Evolutionary conservation across 2,888 invertebrate genomes (phyloP).

Genomic region (Coremacera marginata): DNA sequence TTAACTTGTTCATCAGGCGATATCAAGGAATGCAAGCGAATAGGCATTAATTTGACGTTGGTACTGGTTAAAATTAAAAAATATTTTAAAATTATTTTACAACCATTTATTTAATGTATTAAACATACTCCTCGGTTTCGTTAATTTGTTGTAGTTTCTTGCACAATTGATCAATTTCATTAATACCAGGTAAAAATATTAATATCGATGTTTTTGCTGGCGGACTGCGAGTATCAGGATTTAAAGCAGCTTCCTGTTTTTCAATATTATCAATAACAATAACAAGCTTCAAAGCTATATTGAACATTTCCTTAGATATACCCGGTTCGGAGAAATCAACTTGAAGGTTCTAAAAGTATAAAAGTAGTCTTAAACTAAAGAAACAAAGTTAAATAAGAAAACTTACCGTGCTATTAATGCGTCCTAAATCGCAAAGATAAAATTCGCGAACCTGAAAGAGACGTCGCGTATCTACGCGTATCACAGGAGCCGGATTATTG

Average conservation of each 20-base stretch:
- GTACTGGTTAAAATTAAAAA: slow-evolving; percentile 21
- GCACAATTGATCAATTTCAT: slow-evolving; percentile 84
- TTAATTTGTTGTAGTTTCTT: slow-evolving; percentile 61
- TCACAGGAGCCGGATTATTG: slow-evolving; percentile 71
- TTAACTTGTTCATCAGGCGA: slow-evolving; percentile 81
- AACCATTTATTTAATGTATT: not conserved
- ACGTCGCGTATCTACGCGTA: slow-evolving; percentile 72
- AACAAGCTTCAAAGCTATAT: slow-evolving; percentile 74
- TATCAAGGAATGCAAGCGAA: slow-evolving; percentile 79
- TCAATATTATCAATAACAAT: slow-evolving; percentile 71
- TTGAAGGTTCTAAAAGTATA: slow-evolving; percentile 68
- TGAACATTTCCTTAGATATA: slow-evolving; percentile 74
- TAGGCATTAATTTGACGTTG: slow-evolving; percentile 55
- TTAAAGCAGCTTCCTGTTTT: slow-evolving; percentile 58
- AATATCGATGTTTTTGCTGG: slow-evolving; percentile 75
- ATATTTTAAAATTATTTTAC: not conserved
- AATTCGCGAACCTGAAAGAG: slow-evolving; percentile 74
- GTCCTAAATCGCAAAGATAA: slow-evolving; percentile 72
- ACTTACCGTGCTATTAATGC: slow-evolving; percentile 70
- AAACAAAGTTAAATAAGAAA: not conserved
- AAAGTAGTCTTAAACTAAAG: not conserved
- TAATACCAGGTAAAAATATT: slow-evolving; percentile 89
- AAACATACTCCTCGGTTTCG: slow-evolving; percentile 47
- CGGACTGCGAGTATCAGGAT: slow-evolving; percentile 68
- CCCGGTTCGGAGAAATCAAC: slow-evolving; percentile 72